These are phyloP conservation scores for Steinernema scapterisci DNA, from an alignment of 2,888 invertebrate genomes.

Conservation along the genomic window DNA sequence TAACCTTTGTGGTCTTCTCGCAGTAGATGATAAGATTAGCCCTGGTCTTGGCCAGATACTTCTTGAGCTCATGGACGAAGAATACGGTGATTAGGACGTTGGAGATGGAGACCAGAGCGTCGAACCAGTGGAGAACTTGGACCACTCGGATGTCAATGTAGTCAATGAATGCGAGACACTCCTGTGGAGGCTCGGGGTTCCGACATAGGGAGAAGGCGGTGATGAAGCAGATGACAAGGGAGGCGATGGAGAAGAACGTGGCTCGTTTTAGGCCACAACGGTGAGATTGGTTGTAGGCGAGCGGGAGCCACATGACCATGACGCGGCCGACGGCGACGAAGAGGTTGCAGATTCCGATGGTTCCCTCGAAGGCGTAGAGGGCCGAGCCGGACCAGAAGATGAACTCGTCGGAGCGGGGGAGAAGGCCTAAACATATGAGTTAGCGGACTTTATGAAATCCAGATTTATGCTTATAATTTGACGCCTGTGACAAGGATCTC, in stretches of 20 bases:
- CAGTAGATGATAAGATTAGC: not conserved
- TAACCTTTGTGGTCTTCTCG: not conserved
- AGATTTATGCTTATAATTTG: no score
- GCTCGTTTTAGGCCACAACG: not conserved
- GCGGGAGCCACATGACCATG: not conserved
- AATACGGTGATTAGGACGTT: not conserved
- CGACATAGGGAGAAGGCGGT: not conserved
- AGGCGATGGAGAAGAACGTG: not conserved
- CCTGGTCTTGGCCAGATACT: not conserved
- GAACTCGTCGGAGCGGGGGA: not conserved
- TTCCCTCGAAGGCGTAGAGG: not conserved
- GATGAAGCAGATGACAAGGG: not conserved
- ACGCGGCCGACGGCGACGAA: conserved; percentile 10
- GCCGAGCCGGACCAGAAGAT: not conserved
- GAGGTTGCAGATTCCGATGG: not conserved
- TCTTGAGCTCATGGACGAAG: not conserved
- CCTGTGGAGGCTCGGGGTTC: not conserved
- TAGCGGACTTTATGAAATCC: not conserved
- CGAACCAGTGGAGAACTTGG: conserved; percentile 7
- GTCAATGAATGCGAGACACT: not conserved
- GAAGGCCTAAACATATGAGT: not conserved
- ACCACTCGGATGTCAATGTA: conserved; percentile 2
- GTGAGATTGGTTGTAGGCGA: not conserved
- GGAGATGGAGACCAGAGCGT: not conserved
- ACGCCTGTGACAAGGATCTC: no score